Evolutionary conservation across 1,140 invertebrate genomes (phyloP).

Genomic region (Bombus superbus): DNA sequence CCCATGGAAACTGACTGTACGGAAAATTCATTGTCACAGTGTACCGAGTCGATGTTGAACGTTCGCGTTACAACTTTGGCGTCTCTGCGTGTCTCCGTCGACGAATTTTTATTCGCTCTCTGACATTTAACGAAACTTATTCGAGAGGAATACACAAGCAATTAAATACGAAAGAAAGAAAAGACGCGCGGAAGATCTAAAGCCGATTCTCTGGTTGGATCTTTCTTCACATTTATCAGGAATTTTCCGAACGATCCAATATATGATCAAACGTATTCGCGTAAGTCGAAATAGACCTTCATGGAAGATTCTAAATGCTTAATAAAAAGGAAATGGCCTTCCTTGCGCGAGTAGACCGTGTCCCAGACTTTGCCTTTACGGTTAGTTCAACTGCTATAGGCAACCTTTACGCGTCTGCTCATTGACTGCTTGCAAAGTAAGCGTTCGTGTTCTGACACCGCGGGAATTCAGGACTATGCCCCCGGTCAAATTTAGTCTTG

Average conservation of each 20-base stretch:
- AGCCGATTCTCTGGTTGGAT: background rate
- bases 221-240: background rate
- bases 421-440: constrained; percentile 22
- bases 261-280: too few relatives aligned
- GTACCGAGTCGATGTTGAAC: too few relatives aligned
- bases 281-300: too few relatives aligned
- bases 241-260: too few relatives aligned
- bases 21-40: too few relatives aligned
- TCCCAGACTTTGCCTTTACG: background rate
- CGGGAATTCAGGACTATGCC: constrained; percentile 45
- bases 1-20: background rate
- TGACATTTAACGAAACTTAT: too few relatives aligned
- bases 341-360: background rate
- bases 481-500: constrained; percentile 39
- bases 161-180: too few relatives aligned
- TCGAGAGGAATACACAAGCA: too few relatives aligned
- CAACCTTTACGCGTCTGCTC: background rate
- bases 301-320: background rate
- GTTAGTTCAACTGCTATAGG: background rate
- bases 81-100: too few relatives aligned
- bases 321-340: background rate
- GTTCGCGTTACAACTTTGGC: too few relatives aligned
- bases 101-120: too few relatives aligned
- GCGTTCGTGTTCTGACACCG: constrained; percentile 12
- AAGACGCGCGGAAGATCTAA: too few relatives aligned